Evolutionary conservation across 2,797 vertebrate species (phyloP), one percentile per base, ranked within the genome.

Genomic region (Pseudotriccus pelzelni): DNA sequence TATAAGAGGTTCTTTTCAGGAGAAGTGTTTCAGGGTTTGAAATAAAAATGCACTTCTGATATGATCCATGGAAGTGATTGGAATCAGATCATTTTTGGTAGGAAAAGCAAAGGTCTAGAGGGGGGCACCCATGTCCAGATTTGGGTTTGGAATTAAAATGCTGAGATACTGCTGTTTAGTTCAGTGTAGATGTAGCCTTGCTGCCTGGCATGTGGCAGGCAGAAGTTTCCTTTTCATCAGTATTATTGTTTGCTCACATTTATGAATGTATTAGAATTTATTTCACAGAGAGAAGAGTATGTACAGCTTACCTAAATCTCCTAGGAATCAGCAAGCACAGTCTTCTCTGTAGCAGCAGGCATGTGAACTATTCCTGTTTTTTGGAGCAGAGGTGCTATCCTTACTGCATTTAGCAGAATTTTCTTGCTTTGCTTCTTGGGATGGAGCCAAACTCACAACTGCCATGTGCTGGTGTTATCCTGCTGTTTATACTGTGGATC

Each of bases 361-460:
- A 13, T 34, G 50, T 67, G 32, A 79, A 43, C 28, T 39, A 2
- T 30, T 44, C 28, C 41, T 53, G 36, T 56, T 30, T 86, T 70
- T 75, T 46, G 44, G 53, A 90, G 68, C 34, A 72, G 75, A 69
- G 41, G 23, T 75, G 53, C 30, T 64, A 4, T 22, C 70, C 84
- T 83, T 81, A 6, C 73, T 94, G 74, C 37, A 62, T 94, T 92
- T 91, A 41, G 83, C 70, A 82, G 79, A 78, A 88, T 82, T 74
- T 82, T 53, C 81, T 79, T 88, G 34, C 18, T 91, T 84, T 46
- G 36, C 43, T 82, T 81, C 76, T 90, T 7, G 14, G 39, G 49
- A 39, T n/a, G 22, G 18, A 67, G 78, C 79, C 87, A 79, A 56
- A 77, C 56, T 46, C 56, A 50, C 23, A 80, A 91, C 43, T 87